Evolutionary conservation across 2,113 vertebrate species (phyloP), one percentile per base, ranked within the genome.

Genomic region (Coptodon bakossiorum): DNA sequence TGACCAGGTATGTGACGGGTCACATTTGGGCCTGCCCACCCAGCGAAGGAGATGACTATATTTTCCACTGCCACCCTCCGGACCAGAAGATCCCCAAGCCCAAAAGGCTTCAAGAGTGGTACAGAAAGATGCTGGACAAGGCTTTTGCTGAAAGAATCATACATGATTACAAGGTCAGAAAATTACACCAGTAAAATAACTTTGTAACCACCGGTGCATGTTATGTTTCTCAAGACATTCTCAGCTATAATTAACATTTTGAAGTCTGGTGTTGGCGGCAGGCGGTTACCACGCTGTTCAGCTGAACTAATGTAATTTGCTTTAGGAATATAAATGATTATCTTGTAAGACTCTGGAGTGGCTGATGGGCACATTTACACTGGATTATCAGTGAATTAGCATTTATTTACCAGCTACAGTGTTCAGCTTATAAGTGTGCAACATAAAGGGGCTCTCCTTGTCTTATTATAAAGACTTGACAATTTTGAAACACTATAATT

Each of bases 11-110:
- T 71, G 98, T 99, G 86, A 98, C 97, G 29, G 99, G 98, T 78
- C 99, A 99, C 91, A 99, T 99, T 93, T 99, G 99, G 99, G 99
- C 99, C 82, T 99, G 99, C 92, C 99, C 99, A 17, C 98, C 99
- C 19, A 99, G 99, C 81, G 98, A 99, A 95, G 99, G 99, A 82
- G 98, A 99, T 50, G 99, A 99, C 92, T 99, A 99, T 90, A 99
- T 99, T 92, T 99, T 99, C 93, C 99, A 99, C 86, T 99, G 99
- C 94, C 99, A 99, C 91, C 99, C 99, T 0, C 95, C 97, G 9
- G 99, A 99, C 94, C 99, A 99, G 94, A 99, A 99, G 95, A 99
- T 99, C 90, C 99, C 99, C 27, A 99, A 99, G 87, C 99, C 99
- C 52, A 99, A 99, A 93, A 97, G 99, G 81, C 95, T 99, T 80